Base-by-base conservation (phyloP, 2,888 invertebrate genomes). In the Cremastinae sp. region DNA sequence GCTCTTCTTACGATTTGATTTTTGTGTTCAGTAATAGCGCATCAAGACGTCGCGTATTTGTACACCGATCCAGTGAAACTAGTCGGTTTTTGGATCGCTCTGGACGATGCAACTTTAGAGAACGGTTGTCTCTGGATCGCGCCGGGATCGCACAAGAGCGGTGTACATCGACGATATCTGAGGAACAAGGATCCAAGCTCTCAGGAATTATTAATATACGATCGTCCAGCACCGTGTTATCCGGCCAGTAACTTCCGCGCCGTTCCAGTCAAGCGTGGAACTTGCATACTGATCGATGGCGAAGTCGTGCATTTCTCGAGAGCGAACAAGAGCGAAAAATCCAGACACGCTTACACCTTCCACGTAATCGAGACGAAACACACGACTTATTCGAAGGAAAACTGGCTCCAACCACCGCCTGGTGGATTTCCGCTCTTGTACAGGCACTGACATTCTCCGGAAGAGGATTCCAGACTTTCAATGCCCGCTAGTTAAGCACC, bases 81-180 rank as follows among this genome's bases (percentile, higher is more conserved):
- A 0, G 89, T 96, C 1, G 99, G 98, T 0, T 95, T 98, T 85
- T 99, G 99, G 99, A 94, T 99, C 78, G 97, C 99, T 0, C 90
- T 99, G 3, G 98, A 99, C 85, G 97, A 99, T 85, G 96, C 98
- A 0, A 97, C 96, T 0, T 78, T 94, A 12, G 95, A 98, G 86
- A 99, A 99, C 88, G 98, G 99, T 2, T 99, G 99, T 85, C 91
- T 99, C 2, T 97, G 96, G 93, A 95, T 98, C 85, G 94, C 96
- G 1, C 95, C 95, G 16, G 97, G 97, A 0, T 98, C 99, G 0
- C 98, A 99, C 89, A 95, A 94, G 86, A 94, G 94, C 55, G 95
- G 94, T 0, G 93, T 96, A 0, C 95, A 96, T 83, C 91, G 95
- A 59, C 92, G 95, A 81, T 92, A 95, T 83, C 83, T 94, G 0